These are phyloP conservation scores for Myathropa florea DNA, from an alignment of 2,888 invertebrate species.

Conservation along the genomic window DNA sequence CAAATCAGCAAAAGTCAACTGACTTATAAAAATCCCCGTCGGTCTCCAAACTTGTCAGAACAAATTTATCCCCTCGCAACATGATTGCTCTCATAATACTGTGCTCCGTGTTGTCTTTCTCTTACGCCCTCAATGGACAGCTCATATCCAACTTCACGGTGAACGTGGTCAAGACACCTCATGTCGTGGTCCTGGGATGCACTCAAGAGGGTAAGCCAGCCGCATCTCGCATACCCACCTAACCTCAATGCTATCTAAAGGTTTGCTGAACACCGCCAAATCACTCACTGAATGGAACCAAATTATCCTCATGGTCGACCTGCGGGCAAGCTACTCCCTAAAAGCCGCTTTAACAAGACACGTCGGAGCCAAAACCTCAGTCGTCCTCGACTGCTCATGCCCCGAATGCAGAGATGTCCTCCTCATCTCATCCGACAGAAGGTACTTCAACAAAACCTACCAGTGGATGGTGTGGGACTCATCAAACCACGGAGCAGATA, in stretches of 20 bases:
- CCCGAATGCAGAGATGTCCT: slow-evolving; percentile 65
- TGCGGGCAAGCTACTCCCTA: slow-evolving; percentile 46
- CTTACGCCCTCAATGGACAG: slow-evolving; percentile 35
- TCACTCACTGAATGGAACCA: slow-evolving; percentile 73
- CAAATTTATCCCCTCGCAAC: neutral
- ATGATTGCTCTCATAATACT: neutral
- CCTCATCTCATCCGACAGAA: slow-evolving; percentile 71
- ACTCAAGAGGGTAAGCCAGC: slow-evolving; percentile 71
- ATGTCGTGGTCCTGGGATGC: slow-evolving; percentile 74
- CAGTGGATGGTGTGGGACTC: slow-evolving; percentile 77
- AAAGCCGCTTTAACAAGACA: slow-evolving; percentile 66
- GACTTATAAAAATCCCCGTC: slow-evolving; percentile 7
- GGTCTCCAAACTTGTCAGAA: too few relatives aligned
- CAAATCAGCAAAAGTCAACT: neutral
- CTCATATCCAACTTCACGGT: slow-evolving; percentile 72
- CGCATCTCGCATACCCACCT: neutral
- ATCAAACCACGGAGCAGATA: slow-evolving; percentile 58
- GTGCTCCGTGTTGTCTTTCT: neutral
- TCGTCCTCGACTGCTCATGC: slow-evolving; percentile 75
- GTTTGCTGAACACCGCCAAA: slow-evolving; percentile 72
- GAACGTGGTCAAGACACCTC: slow-evolving; percentile 72
- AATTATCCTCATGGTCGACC: slow-evolving; percentile 40
- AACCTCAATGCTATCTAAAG: neutral
- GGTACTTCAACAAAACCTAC: slow-evolving; percentile 78
- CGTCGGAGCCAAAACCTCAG: slow-evolving; percentile 73